Conservation (phyloP, 37 sponge, comb jelly and placozoan genomes). For the Haliclona indistincta region DNA sequence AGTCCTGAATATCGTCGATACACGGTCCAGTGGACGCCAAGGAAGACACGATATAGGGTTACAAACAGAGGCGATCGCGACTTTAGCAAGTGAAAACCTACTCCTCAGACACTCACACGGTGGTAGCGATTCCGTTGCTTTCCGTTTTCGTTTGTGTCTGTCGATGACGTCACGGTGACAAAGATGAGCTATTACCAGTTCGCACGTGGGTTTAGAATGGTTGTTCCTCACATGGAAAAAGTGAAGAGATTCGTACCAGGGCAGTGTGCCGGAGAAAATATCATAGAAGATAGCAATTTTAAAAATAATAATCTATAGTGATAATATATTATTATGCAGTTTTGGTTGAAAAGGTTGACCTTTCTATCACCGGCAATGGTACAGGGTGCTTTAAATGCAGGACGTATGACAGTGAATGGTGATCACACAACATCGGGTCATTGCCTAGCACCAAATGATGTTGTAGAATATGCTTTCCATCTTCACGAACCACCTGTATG, state of each 20-base stretch:
- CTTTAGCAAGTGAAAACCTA: no score
- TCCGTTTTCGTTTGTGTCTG: no score
- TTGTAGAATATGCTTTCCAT: slow-evolving; percentile 8
- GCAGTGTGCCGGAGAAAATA: not conserved
- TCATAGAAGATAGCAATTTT: not conserved
- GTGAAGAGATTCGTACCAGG: not conserved
- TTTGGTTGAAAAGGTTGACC: slow-evolving; percentile 4
- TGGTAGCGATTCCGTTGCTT: no score
- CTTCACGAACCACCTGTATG: slow-evolving; percentile 37
- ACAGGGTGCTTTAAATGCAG: not conserved
- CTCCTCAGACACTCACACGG: no score
- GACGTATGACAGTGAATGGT: slow-evolving; percentile 21
- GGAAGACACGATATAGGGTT: no score
- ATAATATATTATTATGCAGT: slow-evolving; percentile 19
- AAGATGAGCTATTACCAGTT: slow-evolving; percentile 24
- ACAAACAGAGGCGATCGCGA: no score
- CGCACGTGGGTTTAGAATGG: slow-evolving; percentile 38
- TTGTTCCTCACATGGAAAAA: slow-evolving; percentile 38
- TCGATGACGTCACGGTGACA: no score
- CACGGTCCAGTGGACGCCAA: no score
- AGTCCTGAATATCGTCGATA: no score
- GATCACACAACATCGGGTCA: not conserved
- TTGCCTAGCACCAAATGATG: slow-evolving; percentile 4
- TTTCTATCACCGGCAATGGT: slow-evolving; percentile 9
- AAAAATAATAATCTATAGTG: not conserved